These are phyloP conservation scores for Lagodon rhomboides DNA, from an alignment of 2,797 vertebrate genomes.

Conservation along the genomic window DNA sequence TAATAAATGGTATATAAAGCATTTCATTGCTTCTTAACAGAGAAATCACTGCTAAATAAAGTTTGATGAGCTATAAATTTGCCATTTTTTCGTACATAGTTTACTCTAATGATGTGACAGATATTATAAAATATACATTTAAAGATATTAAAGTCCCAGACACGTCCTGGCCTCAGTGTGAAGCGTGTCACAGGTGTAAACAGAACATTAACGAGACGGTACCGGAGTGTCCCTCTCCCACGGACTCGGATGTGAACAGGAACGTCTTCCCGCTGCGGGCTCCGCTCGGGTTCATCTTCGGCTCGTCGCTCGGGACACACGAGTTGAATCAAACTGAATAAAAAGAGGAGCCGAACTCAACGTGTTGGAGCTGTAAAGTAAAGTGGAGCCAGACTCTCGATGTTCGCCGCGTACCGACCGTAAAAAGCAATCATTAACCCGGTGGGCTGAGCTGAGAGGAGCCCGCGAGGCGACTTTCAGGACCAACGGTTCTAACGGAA, in stretches of 20 bases:
- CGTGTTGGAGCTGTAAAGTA: background rate
- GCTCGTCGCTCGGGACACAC: background rate
- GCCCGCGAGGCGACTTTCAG: background rate
- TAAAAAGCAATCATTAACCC: constrained; percentile 13
- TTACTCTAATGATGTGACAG: no score
- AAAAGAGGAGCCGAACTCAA: accelerated
- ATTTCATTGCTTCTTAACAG: no score
- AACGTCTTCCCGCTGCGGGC: constrained; percentile 78
- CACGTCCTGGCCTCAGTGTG: no score
- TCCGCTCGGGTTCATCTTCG: constrained; percentile 76
- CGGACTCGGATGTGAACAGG: constrained; percentile 87
- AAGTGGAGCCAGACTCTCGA: background rate
- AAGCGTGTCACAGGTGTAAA: no score
- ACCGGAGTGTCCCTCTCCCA: constrained; percentile 86
- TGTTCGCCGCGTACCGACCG: background rate
- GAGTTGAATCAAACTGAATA: accelerated
- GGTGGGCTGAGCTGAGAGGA: background rate
- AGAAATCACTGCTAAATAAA: no score
- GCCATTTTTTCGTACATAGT: no score
- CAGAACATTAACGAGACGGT: background rate
- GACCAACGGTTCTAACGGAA: no score
- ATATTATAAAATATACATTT: no score
- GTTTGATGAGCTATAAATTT: no score
- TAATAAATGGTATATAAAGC: no score
- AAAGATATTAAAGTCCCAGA: no score